Base-by-base conservation (phyloP, 1,140 invertebrate species). In the Papilio aristodemus region DNA sequence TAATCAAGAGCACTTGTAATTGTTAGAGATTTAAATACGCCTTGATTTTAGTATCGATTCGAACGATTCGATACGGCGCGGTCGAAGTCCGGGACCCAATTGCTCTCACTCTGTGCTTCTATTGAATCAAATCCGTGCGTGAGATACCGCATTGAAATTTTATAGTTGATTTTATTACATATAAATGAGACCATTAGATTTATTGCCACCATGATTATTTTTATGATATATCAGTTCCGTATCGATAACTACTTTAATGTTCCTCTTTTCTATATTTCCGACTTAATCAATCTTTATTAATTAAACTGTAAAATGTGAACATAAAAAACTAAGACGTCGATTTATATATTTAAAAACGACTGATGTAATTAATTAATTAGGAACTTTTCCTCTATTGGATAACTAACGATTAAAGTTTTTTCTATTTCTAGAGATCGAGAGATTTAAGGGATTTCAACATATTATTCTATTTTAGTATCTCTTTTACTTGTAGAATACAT, bases 131-230 rank as follows among this genome's bases (percentile, higher is more conserved):
- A 82, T 74, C 76, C 76, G 75, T 79, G 76, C 78, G 78, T 81
- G 84, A 86, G 84, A 84, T 79, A 83, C 75, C 78, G 76, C 79
- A 86, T 84, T 82, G 80, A 84, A 81, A 80, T 80, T 89, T 89
- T 88, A 87, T 89, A 81, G 85, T 80, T 78, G 69, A 64, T 84
- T 90, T 89, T 90, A 90, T 88, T 84, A 85, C 77, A 76, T 84
- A 79, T 87, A 90, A 89, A 89, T 88, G 85, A 89, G 85, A 80
- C 83, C 78, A 84, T 89, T 87, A 87, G 82, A 82, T 85, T 87
- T 85, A 90, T 87, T 79, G 82, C 84, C 80, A 73, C 70, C 74
- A 78, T 83, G 82, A 85, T 88, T 86, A 81, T 80, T 64, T 87
- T 89, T 86, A 89, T 77, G 83, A 84, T 74, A 67, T 71, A 82